Percentiles rank a stretch among this genome's conserved stretches.
Evolutionary conservation across 2,888 invertebrate genomes (phyloP).

Genomic region (Alloscopus bannaensis): DNA sequence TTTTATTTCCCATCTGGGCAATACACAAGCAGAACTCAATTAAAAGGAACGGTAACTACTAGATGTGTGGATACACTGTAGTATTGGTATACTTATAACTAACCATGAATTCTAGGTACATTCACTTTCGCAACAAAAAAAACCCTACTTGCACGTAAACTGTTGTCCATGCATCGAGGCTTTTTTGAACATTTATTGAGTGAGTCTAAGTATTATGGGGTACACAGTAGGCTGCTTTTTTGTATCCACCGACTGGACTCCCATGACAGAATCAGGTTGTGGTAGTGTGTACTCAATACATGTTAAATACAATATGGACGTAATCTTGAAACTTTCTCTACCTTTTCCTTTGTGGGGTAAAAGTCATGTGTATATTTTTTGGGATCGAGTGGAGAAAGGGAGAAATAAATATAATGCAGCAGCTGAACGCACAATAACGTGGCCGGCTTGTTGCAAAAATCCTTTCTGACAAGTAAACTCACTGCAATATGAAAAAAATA

Average conservation of each 20-base stretch:
- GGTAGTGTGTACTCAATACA: too few relatives aligned
- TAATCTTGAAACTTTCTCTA: constrained; percentile 7
- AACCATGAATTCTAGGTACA: too few relatives aligned
- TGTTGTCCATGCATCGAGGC: too few relatives aligned
- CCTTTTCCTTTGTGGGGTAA: neutral
- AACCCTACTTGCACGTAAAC: constrained; percentile 3
- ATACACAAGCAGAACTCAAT: constrained; percentile 60
- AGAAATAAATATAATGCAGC: constrained; percentile 33
- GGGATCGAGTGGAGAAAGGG: too few relatives aligned
- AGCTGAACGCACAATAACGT: too few relatives aligned
- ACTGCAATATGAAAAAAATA: constrained; percentile 37
- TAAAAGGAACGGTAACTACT: constrained; percentile 45
- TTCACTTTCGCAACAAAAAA: neutral
- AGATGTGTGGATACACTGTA: neutral
- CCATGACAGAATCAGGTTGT: too few relatives aligned
- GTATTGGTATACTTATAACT: neutral
- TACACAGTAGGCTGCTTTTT: too few relatives aligned
- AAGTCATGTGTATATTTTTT: neutral
- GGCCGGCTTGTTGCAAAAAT: constrained; percentile 37
- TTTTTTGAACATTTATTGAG: too few relatives aligned
- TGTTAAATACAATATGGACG: too few relatives aligned
- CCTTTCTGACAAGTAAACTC: constrained; percentile 49
- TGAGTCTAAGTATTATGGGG: too few relatives aligned
- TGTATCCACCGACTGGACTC: too few relatives aligned
- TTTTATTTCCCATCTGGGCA: constrained; percentile 67